Percentiles rank a stretch among this genome's conserved stretches.
Evolutionary conservation across 2,797 vertebrate species (phyloP).

Genomic region (Falco berigora): DNA sequence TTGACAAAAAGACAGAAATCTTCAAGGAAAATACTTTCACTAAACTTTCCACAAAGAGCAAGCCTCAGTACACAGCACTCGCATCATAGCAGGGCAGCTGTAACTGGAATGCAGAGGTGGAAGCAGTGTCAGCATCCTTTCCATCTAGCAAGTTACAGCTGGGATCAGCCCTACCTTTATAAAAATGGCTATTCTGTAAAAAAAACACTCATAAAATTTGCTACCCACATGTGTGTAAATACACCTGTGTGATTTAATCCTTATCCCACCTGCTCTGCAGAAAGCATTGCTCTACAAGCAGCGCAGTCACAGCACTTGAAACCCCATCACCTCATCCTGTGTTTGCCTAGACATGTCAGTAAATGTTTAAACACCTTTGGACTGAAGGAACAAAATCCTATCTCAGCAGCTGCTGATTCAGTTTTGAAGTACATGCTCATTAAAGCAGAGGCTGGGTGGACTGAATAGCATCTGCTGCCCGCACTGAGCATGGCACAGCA

Average conservation of each 20-base stretch:
- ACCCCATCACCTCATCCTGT: background rate
- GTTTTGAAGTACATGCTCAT: background rate
- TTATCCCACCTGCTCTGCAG: background rate
- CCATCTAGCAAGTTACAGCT: background rate
- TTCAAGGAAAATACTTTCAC: background rate
- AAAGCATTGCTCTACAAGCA: background rate
- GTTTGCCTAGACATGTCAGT: background rate
- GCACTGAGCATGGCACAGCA: accelerated
- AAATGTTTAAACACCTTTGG: background rate
- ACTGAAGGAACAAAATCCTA: background rate
- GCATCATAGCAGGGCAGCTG: background rate
- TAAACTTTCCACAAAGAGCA: background rate
- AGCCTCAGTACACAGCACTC: background rate
- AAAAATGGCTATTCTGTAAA: background rate
- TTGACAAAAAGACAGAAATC: background rate
- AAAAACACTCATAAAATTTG: background rate
- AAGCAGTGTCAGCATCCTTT: background rate
- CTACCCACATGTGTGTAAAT: background rate
- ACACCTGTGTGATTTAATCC: background rate
- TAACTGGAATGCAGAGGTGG: background rate
- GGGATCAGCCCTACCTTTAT: background rate
- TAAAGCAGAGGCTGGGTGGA: background rate
- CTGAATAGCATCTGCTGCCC: background rate
- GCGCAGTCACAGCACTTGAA: background rate
- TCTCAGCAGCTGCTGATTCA: background rate